Base-by-base conservation (phyloP, 2,113 vertebrate genomes). In the Sander lucioperca region DNA sequence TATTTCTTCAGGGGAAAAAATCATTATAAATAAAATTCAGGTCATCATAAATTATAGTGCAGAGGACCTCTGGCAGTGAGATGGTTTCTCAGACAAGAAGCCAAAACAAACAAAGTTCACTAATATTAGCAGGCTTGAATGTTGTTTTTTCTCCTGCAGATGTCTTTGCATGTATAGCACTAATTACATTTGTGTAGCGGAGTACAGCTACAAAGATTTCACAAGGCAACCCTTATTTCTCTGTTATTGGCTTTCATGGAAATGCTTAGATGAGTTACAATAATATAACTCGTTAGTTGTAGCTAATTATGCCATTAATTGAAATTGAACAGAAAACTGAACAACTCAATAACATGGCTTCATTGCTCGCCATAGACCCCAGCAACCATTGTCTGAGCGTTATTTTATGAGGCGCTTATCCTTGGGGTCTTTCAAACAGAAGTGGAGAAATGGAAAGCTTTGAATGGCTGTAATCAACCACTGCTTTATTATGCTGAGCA, bases 401-500 rank as follows among this genome's bases (percentile, higher is more conserved):
- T 23, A 14, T 30, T 69, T 53, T 61, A 59, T 54, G 21, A 70
- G 57, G 57, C 23, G 2, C 76, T 79, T 64, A 57, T 63, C 14
- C 25, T 68, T 12, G 27, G 27, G 54, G 50, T 78, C 56, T 86
- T 63, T 77, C 7, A 74, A 59, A 85, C 66, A 54, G 1, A 79
- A 68, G 56, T 57, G 67, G 69, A 81, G 70, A 57, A 63, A 47
- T 43, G 18, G 27, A 69, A 73, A 76, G n/a, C n/a, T 56, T 77
- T 81, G 51, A 85, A 80, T 63, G 71, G 51, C 62, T 63, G 43
- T 82, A 74, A 84, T 87, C 71, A 82, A 67, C 66, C 51, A 25
- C 63, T 59, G 50, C 67, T 77, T 69, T 43, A 80, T 88, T 88
- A 78, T 86, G 80, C 82, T 10, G 63, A 74, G 71, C 56, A 68